Percentiles rank a stretch among this genome's conserved stretches.
phyloP scores from a whole-genome alignment of 2,888 invertebrate species.

The Meiosimyza platycephala region DNA sequence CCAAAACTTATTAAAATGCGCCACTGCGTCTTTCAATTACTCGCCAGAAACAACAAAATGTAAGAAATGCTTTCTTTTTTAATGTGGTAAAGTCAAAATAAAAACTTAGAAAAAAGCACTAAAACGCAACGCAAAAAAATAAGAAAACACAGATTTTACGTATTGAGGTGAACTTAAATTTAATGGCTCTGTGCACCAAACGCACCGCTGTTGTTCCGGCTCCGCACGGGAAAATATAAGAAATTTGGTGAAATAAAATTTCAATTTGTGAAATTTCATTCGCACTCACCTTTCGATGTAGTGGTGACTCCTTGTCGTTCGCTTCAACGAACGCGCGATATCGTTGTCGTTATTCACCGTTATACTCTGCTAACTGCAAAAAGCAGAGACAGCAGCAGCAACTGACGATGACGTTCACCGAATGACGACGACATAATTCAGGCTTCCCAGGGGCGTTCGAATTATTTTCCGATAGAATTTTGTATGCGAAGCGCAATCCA shows the following conservation, averaged over 20 bases:
- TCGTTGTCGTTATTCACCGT: not conserved
- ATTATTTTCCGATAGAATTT: slow-evolving; percentile 21
- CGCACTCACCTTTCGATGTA: slow-evolving; percentile 13
- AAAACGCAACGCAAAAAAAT: too few species aligned
- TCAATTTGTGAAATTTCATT: slow-evolving; percentile 63
- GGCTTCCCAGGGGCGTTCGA: slow-evolving; percentile 17
- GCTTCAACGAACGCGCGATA: too few species aligned
- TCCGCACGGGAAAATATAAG: slow-evolving; percentile 44
- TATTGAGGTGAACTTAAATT: too few species aligned
- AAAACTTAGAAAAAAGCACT: too few species aligned
- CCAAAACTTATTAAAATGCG: too few species aligned
- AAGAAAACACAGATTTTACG: too few species aligned
- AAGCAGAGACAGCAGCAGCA: not conserved
- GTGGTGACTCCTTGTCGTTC: not conserved
- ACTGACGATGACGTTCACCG: slow-evolving; percentile 3
- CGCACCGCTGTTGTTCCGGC: too few species aligned
- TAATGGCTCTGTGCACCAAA: too few species aligned
- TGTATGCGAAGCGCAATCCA: slow-evolving; percentile 14
- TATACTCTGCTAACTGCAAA: not conserved
- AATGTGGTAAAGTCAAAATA: too few species aligned
- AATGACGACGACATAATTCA: slow-evolving; percentile 14
- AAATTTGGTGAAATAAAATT: slow-evolving; percentile 64
- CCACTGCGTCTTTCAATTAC: too few species aligned
- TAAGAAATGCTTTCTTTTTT: too few species aligned
- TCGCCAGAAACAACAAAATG: too few species aligned